A percentile compares a stretch with the other conserved stretches of the same genome.
These are phyloP conservation scores for Melanostoma scalare DNA, from an alignment of 2,888 invertebrate species.

Conservation along the genomic window DNA sequence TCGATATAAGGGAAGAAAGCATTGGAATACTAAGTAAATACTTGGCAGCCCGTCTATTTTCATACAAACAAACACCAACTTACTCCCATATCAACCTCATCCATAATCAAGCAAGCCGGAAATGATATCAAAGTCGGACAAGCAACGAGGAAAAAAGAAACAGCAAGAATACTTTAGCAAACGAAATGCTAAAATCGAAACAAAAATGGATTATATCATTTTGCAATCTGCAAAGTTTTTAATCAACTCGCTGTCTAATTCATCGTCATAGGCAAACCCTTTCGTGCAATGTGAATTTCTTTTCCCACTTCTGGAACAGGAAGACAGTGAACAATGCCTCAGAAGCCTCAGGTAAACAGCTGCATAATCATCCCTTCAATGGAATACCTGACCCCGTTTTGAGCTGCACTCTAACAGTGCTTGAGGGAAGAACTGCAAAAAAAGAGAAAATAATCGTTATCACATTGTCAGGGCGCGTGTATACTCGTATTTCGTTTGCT, in stretches of 20 bases:
- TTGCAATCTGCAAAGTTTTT: slow-evolving; percentile 51
- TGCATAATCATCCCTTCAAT: slow-evolving; percentile 64
- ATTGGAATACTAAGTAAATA: too few relatives aligned
- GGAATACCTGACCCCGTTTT: slow-evolving; percentile 60
- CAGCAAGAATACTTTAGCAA: neutral
- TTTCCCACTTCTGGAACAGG: slow-evolving; percentile 59
- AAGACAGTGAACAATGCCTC: slow-evolving; percentile 50
- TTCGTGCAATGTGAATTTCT: slow-evolving; percentile 38
- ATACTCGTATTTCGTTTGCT: slow-evolving; percentile 6
- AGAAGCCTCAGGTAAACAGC: slow-evolving; percentile 60
- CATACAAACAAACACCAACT: neutral
- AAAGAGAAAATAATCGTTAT: slow-evolving; percentile 44
- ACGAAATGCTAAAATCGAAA: slow-evolving; percentile 9
- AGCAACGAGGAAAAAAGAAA: neutral
- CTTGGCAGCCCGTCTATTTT: neutral
- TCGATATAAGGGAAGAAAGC: too few relatives aligned
- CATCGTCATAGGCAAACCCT: neutral
- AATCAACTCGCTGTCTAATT: slow-evolving; percentile 41
- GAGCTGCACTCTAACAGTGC: slow-evolving; percentile 23
- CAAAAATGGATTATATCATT: slow-evolving; percentile 47
- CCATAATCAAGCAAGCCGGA: slow-evolving; percentile 21
- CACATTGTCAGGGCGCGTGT: slow-evolving; percentile 42
- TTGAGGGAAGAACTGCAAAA: neutral
- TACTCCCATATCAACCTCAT: neutral
- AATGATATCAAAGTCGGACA: slow-evolving; percentile 20